Conservation (phyloP, 2,797 vertebrate genomes). For the Eospalax fontanierii region DNA sequence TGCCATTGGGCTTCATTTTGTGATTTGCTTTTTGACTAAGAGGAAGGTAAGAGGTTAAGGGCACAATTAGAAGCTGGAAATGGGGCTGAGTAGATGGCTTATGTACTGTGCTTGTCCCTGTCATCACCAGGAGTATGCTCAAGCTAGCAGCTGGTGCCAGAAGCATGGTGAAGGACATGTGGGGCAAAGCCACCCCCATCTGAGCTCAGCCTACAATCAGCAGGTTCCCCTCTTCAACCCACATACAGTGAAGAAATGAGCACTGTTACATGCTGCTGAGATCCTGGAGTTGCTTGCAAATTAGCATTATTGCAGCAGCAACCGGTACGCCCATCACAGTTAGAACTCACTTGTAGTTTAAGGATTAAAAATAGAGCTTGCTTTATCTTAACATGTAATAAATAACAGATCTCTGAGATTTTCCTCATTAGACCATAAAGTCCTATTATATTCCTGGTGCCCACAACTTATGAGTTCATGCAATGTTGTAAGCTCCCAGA, state of each 20-base stretch:
- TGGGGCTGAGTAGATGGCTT: background rate
- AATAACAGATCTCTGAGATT: background rate
- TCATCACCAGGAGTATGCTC: background rate
- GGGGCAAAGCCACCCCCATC: background rate
- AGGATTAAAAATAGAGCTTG: conserved; percentile 45
- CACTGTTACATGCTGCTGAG: background rate
- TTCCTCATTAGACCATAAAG: background rate
- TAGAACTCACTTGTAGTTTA: conserved; percentile 22
- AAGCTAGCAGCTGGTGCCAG: background rate
- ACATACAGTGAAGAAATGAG: background rate
- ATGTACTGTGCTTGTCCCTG: conserved; percentile 3
- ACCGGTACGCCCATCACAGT: background rate
- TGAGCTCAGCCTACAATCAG: conserved; percentile 4
- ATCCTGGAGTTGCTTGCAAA: background rate
- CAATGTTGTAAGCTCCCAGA: background rate
- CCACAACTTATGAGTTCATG: background rate
- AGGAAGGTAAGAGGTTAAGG: conserved; percentile 21
- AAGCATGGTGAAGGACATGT: background rate
- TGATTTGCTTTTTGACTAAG: conserved; percentile 21
- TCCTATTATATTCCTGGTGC: background rate
- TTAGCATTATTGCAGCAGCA: background rate
- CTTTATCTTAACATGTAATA: conserved; percentile 41
- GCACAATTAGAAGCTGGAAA: background rate
- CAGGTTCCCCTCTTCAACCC: background rate
- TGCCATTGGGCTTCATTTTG: background rate